A percentile compares a stretch with the other conserved stretches of the same genome.
These are phyloP conservation scores for Xyrichtys novacula DNA, from an alignment of 2,797 vertebrate genomes.

Conservation along the genomic window DNA sequence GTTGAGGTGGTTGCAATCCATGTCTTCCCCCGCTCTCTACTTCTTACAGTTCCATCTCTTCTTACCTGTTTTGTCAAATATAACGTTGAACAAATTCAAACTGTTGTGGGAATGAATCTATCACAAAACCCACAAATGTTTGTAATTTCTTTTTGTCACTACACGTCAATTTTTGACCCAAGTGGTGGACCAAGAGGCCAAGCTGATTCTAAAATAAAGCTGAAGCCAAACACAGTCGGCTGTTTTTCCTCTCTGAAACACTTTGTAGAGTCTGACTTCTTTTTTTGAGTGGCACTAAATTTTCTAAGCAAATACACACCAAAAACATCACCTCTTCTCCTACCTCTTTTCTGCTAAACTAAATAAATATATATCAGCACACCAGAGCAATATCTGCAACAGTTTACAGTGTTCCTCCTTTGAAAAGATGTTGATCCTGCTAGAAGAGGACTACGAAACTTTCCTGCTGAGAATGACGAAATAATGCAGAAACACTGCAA, in stretches of 20 bases:
- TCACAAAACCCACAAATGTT: too few relatives aligned
- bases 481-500: slow-evolving; percentile 45
- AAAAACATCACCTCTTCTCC: slow-evolving; percentile 15
- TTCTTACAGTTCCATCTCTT: too few relatives aligned
- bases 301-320: slow-evolving; percentile 11
- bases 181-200: too few relatives aligned
- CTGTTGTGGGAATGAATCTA: too few relatives aligned
- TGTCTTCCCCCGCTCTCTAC: too few relatives aligned
- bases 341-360: slow-evolving; percentile 8
- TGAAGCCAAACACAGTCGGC: background rate
- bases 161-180: too few relatives aligned
- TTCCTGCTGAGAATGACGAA: slow-evolving; percentile 49
- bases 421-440: slow-evolving; percentile 31
- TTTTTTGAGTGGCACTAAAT: background rate
- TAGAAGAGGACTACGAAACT: slow-evolving; percentile 31
- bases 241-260: slow-evolving; percentile 8
- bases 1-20: too few relatives aligned
- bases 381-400: slow-evolving; percentile 38
- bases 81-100: too few relatives aligned
- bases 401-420: slow-evolving; percentile 21
- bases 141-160: too few relatives aligned
- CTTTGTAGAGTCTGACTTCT: background rate
- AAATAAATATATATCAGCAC: slow-evolving; percentile 44
- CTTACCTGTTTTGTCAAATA: too few relatives aligned
- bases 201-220: too few relatives aligned